Evolutionary conservation across 2,888 invertebrate species (phyloP).

Genomic region (Rotaria sp.): DNA sequence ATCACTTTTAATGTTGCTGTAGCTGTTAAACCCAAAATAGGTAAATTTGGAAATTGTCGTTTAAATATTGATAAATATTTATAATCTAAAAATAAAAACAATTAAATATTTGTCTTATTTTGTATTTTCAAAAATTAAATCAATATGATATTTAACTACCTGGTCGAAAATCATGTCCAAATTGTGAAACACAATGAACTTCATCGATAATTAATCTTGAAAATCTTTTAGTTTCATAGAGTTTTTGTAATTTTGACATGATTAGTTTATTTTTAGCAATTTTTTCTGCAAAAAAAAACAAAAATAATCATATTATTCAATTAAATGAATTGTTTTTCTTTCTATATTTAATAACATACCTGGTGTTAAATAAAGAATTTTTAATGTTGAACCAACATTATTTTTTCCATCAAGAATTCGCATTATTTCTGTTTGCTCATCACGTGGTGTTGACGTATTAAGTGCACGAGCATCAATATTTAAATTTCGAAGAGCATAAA

Average conservation of each 20-base stretch:
- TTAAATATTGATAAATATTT: conserved; percentile 75
- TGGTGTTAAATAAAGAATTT: conserved; percentile 79
- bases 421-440: conserved; percentile 58
- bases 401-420: conserved; percentile 63
- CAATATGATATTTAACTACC: not conserved
- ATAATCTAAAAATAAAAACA: conserved; percentile 64
- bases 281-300: conserved; percentile 51
- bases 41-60: conserved; percentile 68
- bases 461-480: conserved; percentile 64
- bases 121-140: too few relatives aligned
- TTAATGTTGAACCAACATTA: conserved; percentile 55
- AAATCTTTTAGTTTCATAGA: conserved; percentile 65
- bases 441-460: conserved; percentile 63
- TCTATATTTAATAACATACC: conserved; percentile 48
- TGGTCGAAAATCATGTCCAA: conserved; percentile 83
- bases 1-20: conserved; percentile 77
- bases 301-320: not conserved
- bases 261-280: conserved; percentile 76
- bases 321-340: too few relatives aligned
- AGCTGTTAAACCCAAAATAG: conserved; percentile 79
- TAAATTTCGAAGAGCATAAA: conserved; percentile 64
- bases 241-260: conserved; percentile 76
- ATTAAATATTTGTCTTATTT: not conserved
- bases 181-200: conserved; percentile 84
- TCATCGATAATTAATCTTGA: conserved; percentile 82